These are phyloP conservation scores for Ovibos moschatus DNA, from an alignment of 2,113 vertebrate genomes.

Conservation along the genomic window DNA sequence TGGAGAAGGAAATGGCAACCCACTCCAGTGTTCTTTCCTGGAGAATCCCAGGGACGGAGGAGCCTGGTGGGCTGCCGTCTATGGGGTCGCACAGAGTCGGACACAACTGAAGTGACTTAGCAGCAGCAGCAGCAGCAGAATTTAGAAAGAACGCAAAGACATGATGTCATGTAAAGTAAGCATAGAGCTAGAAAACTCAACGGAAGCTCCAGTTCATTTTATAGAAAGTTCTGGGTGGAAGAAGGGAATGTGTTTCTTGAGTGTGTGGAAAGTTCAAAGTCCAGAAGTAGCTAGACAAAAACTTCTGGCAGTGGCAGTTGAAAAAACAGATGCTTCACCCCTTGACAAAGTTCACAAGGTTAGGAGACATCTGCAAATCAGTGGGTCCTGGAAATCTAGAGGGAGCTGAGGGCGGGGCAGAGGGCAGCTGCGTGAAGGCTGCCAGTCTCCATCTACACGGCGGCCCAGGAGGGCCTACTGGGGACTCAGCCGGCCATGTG, in stretches of 20 bases:
- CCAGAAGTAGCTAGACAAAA: not conserved
- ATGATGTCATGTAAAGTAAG: not conserved
- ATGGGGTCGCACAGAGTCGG: too few species aligned
- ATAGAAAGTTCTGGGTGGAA: not conserved
- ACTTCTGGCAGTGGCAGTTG: not conserved
- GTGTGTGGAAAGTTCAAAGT: not conserved
- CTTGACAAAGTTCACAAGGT: not conserved
- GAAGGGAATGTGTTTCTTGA: not conserved
- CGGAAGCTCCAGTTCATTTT: not conserved
- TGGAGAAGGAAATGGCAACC: too few species aligned
- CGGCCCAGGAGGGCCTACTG: rapidly evolving
- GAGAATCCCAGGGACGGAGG: too few species aligned
- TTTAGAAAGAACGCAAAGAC: not conserved
- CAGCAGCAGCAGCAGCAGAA: not conserved
- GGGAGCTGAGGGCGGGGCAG: not conserved
- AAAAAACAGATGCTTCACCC: not conserved
- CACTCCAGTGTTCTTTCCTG: too few species aligned
- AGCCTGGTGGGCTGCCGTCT: too few species aligned
- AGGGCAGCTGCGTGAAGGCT: not conserved
- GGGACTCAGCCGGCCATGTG: rapidly evolving
- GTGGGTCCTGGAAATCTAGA: not conserved
- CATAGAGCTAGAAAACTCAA: not conserved
- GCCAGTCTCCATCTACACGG: not conserved
- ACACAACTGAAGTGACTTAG: too few species aligned
- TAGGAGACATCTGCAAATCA: not conserved